A percentile compares a stretch with the other conserved stretches of the same genome.
Conservation (phyloP, 2,888 invertebrate genomes). For the Nephrotoma appendiculata region DNA sequence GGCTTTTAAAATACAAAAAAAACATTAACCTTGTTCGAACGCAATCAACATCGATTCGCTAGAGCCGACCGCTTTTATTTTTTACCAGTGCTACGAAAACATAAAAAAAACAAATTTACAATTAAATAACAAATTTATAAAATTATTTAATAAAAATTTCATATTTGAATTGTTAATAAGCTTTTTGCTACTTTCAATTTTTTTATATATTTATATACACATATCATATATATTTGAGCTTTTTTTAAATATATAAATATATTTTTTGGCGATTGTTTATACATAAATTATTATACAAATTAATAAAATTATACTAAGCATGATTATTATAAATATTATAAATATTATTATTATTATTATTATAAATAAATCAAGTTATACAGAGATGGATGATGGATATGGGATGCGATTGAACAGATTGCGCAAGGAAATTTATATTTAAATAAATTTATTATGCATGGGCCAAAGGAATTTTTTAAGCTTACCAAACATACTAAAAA, state of each 20-base stretch:
- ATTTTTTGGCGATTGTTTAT: neutral
- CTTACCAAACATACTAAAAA: neutral
- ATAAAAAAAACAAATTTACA: neutral
- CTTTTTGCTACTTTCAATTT: neutral
- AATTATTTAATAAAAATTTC: neutral
- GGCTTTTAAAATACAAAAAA: neutral
- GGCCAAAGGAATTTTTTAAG: neutral
- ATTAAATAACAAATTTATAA: neutral
- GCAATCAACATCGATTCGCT: neutral
- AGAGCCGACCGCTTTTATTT: neutral
- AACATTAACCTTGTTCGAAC: neutral
- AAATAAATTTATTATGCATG: neutral
- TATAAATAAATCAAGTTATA: neutral
- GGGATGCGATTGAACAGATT: neutral
- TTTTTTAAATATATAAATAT: neutral
- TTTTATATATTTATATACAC: neutral
- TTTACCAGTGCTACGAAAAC: neutral
- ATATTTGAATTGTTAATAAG: neutral
- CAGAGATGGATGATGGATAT: neutral
- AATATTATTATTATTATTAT: neutral
- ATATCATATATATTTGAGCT: neutral
- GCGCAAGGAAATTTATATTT: neutral
- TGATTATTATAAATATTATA: neutral
- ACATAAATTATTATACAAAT: neutral
- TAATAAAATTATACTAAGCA: neutral